phyloP scores from a whole-genome alignment of 2,113 vertebrate species.

The Numenius arquata region DNA sequence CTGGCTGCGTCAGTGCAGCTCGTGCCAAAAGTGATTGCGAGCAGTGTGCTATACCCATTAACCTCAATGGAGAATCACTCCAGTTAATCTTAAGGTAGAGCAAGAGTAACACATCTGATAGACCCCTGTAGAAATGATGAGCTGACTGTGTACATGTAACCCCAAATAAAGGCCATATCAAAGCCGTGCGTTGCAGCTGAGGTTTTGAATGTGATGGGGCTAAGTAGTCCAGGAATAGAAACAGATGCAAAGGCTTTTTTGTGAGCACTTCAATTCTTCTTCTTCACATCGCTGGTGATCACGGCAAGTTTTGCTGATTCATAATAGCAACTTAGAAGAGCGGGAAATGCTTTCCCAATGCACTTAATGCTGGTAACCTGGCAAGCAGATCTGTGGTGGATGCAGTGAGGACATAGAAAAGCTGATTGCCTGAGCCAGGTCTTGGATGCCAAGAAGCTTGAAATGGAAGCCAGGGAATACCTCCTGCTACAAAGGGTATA shows the following conservation, averaged over 20 bases:
- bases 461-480: background rate
- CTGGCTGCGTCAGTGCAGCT: background rate
- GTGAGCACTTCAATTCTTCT: background rate
- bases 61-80: fast-evolving
- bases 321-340: background rate
- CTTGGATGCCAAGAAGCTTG: background rate
- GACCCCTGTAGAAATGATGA: background rate
- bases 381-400: background rate
- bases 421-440: background rate
- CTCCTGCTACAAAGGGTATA: background rate
- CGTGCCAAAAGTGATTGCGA: background rate
- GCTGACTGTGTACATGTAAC: background rate
- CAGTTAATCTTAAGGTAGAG: background rate
- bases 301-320: background rate
- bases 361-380: background rate
- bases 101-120: background rate
- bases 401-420: background rate
- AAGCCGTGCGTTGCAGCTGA: background rate
- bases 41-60: background rate
- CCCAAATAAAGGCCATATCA: background rate
- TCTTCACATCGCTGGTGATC: background rate
- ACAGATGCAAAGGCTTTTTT: background rate
- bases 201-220: background rate
- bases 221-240: background rate
- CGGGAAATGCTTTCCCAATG: background rate